phyloP scores from a whole-genome alignment of 2,797 vertebrate species.

The Coendou prehensilis region DNA sequence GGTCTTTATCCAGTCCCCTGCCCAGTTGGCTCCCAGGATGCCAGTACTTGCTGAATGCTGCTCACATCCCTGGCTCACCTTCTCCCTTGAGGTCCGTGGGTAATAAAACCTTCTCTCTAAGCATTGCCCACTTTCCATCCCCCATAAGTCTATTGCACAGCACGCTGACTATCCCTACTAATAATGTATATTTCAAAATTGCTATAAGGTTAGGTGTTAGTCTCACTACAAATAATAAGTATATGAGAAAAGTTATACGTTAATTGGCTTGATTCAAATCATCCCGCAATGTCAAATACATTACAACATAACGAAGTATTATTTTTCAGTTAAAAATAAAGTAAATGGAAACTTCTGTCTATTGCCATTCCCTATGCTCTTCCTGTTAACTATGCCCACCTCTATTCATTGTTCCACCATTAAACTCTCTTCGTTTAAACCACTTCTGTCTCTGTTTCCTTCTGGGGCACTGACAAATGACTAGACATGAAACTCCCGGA shows the following conservation, averaged over 20 bases:
- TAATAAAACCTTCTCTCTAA: not conserved
- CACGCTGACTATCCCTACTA: not conserved
- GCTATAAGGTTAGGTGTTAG: not conserved
- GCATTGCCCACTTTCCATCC: accelerated
- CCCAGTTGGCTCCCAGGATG: not conserved
- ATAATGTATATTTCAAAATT: not conserved
- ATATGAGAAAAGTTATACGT: not conserved
- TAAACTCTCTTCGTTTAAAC: not conserved
- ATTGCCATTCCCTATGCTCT: not conserved
- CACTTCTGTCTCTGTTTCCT: not conserved
- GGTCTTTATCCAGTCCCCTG: not conserved
- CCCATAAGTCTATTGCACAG: not conserved
- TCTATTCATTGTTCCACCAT: not conserved
- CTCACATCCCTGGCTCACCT: not conserved
- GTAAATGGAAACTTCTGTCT: not conserved
- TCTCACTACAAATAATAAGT: not conserved
- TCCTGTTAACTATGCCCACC: not conserved
- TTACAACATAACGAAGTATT: not conserved
- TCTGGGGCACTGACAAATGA: not conserved
- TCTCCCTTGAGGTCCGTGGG: not conserved
- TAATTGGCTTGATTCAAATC: not conserved
- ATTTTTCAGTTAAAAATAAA: not conserved
- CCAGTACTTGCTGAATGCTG: not conserved
- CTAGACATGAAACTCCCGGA: not conserved
- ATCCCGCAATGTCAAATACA: not conserved